These are phyloP conservation scores for Temnothorax longispinosus DNA, from an alignment of 1,140 invertebrate genomes.

Conservation along the genomic window DNA sequence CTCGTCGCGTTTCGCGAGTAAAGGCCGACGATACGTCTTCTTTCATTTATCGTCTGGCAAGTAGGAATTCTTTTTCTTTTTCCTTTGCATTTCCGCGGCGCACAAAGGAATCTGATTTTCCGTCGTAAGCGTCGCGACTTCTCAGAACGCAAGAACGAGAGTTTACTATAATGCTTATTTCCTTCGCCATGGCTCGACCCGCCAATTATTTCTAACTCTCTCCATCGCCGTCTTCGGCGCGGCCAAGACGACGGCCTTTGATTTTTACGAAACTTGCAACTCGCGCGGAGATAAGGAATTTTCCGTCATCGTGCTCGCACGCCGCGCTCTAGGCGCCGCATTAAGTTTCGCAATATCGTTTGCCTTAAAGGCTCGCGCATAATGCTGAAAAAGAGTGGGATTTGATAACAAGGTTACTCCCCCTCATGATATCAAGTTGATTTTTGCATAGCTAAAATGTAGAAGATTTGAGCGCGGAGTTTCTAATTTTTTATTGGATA, in stretches of 20 bases:
- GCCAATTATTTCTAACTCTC: slow-evolving; percentile 43
- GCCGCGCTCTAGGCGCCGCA: slow-evolving; percentile 39
- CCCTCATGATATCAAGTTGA: neutral
- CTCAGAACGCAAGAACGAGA: neutral
- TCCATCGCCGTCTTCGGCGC: slow-evolving; percentile 25
- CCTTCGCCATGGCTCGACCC: slow-evolving; percentile 2
- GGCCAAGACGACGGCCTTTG: slow-evolving; percentile 70
- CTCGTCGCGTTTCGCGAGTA: neutral
- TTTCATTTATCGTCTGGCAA: slow-evolving; percentile 19
- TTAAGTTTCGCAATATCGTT: slow-evolving; percentile 65
- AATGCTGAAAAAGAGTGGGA: neutral
- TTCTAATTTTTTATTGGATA: neutral
- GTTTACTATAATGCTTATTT: neutral
- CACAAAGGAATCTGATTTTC: slow-evolving; percentile 52
- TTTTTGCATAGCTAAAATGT: neutral
- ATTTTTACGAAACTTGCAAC: slow-evolving; percentile 74
- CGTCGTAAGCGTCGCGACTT: neutral
- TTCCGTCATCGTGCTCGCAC: slow-evolving; percentile 74
- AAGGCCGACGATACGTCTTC: slow-evolving; percentile 10
- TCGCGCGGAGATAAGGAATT: slow-evolving; percentile 78
- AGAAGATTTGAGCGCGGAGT: neutral
- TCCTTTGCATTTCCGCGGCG: neutral
- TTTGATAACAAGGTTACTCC: slow-evolving; percentile 8
- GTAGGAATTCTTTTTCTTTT: slow-evolving; percentile 6
- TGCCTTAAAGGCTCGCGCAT: neutral